A percentile compares a stretch with the other conserved stretches of the same genome.
Evolutionary conservation across 1,140 invertebrate species (phyloP).

Genomic region (Physella acuta): DNA sequence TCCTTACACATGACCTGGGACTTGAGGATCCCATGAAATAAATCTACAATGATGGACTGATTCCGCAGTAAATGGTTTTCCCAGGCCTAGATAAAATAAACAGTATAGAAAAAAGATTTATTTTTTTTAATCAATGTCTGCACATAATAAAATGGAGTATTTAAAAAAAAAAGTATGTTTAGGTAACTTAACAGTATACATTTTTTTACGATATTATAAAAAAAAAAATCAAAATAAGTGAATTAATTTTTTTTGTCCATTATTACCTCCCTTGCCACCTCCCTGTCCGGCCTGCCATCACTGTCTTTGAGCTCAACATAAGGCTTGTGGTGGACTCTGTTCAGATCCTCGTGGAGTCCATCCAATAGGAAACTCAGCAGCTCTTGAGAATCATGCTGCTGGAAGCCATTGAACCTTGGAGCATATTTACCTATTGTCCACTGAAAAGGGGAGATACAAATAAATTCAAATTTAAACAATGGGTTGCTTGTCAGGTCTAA

Average conservation of each 20-base stretch:
- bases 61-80: conserved; percentile 76
- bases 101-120: not conserved
- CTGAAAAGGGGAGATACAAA: conserved; percentile 42
- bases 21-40: conserved; percentile 88
- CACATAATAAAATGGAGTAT: too few relatives aligned
- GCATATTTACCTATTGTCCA: conserved; percentile 83
- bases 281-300: conserved; percentile 74
- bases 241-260: conserved; percentile 10
- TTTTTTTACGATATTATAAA: too few relatives aligned
- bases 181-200: too few relatives aligned
- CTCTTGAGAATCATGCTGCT: conserved; percentile 89
- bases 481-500: too few relatives aligned
- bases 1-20: conserved; percentile 77
- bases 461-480: too few relatives aligned
- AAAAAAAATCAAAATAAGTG: too few relatives aligned
- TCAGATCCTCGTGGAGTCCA: conserved; percentile 86
- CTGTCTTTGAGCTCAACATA: conserved; percentile 78
- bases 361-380: conserved; percentile 84
- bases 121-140: too few relatives aligned
- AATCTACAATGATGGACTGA: conserved; percentile 82
- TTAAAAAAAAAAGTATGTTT: too few relatives aligned
- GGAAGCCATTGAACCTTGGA: conserved; percentile 79
- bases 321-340: conserved; percentile 65
- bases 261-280: conserved; percentile 64
- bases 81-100: conserved; percentile 68